phyloP scores from a whole-genome alignment of 2,797 vertebrate genomes.

The Enteromius afrohamiltoni region DNA sequence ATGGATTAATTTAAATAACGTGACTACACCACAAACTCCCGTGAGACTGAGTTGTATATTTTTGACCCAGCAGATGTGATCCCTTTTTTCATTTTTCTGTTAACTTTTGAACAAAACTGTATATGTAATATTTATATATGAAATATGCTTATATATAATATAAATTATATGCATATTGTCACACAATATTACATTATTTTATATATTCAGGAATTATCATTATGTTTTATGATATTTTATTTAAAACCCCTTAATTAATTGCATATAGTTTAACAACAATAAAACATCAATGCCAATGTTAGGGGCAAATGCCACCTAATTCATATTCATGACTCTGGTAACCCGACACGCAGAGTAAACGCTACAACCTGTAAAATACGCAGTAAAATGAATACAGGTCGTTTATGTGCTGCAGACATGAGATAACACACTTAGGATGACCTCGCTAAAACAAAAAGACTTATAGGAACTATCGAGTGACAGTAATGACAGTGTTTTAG shows the following conservation, averaged over 20 bases:
- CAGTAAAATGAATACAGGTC: not conserved
- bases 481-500: not conserved
- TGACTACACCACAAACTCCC: too few species aligned
- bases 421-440: slow-evolving; percentile 10
- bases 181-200: too few species aligned
- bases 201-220: too few species aligned
- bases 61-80: too few species aligned
- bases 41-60: too few species aligned
- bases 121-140: too few species aligned
- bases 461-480: slow-evolving; percentile 3
- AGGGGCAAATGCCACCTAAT: not conserved
- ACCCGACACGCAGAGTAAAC: not conserved
- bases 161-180: too few species aligned
- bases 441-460: slow-evolving; percentile 18
- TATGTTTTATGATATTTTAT: not conserved
- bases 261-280: not conserved
- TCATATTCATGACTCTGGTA: not conserved
- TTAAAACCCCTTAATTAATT: too few species aligned
- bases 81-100: too few species aligned
- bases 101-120: too few species aligned
- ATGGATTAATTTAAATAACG: too few species aligned
- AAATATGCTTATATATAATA: too few species aligned
- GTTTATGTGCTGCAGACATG: not conserved
- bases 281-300: not conserved
- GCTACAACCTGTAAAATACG: not conserved